Evolutionary conservation across 2,888 invertebrate species (phyloP), one percentile per base, ranked within the genome.

Genomic region (Cosmorhoe ocellata): DNA sequence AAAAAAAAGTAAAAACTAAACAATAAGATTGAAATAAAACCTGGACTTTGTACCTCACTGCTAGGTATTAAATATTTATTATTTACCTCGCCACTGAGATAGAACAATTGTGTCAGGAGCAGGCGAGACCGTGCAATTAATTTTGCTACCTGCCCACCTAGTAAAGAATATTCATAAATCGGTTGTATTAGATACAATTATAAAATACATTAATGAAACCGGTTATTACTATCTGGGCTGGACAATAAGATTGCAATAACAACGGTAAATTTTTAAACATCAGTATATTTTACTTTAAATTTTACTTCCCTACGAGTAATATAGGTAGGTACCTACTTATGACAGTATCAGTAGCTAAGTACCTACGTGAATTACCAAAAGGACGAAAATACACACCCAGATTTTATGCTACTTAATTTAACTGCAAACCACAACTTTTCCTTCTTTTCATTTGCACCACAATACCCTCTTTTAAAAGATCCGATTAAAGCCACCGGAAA

Each of bases 41-140:
- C 24, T 34, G 8, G 26, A 10, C 10, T 22, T 4, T 31, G 18
- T 18, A 18, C 10, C 5, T 24, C 34, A 36, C 28, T 22, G 22
- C 10, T n/a, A n/a, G n/a, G n/a, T n/a, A n/a, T n/a, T n/a, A 18
- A 14, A 38, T 43, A 10, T 52, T 48, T 51, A 53, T 44, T 51
- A 42, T 38, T 48, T 47, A 31, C 51, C 51, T 47, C 31, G 30
- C 48, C 44, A 51, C 53, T 48, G 45, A 51, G 54, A 50, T 50
- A 56, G 56, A 56, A 56, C 58, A 58, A 54, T 58, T 47, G 42
- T 54, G 60, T 60, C 60, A 60, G 56, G 32, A 36, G 18, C 60
- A 56, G 53, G 38, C 46, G 51, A 60, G 51, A 47, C 50, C 44
- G 45, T 39, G 4, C 58, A 58, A 58, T 61, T 61, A 58, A n/a